These are phyloP conservation scores for Alectura lathami DNA, from an alignment of 2,113 vertebrate genomes.

Conservation along the genomic window DNA sequence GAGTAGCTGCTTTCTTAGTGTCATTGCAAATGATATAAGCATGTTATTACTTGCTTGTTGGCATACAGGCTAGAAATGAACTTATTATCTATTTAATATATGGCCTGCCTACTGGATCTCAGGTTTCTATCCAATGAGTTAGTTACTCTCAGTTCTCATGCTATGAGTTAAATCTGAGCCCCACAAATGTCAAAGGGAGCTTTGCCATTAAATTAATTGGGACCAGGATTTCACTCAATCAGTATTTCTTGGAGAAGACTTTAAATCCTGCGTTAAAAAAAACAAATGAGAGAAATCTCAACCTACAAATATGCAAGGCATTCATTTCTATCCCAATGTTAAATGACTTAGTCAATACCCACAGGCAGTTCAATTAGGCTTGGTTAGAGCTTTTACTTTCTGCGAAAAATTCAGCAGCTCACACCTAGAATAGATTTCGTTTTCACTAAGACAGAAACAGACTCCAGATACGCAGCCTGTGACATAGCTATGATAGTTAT, in stretches of 20 bases:
- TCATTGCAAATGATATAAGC: conserved; percentile 2
- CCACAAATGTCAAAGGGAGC: not conserved
- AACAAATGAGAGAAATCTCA: not conserved
- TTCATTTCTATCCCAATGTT: not conserved
- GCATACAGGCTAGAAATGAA: conserved; percentile 20
- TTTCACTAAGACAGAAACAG: not conserved
- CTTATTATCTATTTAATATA: conserved; percentile 4
- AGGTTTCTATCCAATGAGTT: not conserved
- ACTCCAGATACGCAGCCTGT: not conserved
- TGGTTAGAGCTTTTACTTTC: not conserved
- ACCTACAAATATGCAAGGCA: not conserved
- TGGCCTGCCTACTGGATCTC: not conserved
- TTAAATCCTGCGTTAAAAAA: conserved; percentile 7
- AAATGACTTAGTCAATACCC: not conserved
- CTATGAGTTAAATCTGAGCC: not conserved
- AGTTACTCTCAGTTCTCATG: not conserved
- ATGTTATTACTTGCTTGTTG: conserved; percentile 9
- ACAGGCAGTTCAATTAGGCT: conserved; percentile 6
- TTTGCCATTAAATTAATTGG: not conserved
- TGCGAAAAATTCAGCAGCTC: conserved; percentile 13
- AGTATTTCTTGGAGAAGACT: not conserved
- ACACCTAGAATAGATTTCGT: conserved; percentile 3
- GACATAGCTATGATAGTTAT: not conserved
- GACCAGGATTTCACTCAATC: not conserved
- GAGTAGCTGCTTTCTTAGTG: conserved; percentile 8